phyloP scores from a whole-genome alignment of 64 coral and sea anemone species.

The Montipora sp. region DNA sequence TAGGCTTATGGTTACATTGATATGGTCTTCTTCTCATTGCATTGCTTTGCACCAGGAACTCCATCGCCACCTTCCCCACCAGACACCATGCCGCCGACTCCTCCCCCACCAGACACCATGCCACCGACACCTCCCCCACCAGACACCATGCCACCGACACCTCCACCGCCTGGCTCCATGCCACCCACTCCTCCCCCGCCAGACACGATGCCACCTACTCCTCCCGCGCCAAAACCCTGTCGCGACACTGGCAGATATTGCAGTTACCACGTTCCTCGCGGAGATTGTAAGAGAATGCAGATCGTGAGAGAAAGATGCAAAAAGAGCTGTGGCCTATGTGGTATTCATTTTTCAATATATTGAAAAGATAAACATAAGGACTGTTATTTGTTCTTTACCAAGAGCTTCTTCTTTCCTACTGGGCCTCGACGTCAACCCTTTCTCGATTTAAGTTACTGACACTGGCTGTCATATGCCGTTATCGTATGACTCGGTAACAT shows the following conservation, averaged over 20 bases:
- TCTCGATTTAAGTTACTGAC: no score
- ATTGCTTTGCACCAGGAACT: not conserved
- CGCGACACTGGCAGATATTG: slow-evolving; percentile 57
- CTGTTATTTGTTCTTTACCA: no score
- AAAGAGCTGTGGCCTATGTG: slow-evolving; percentile 73
- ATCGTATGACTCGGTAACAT: no score
- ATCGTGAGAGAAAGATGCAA: slow-evolving; percentile 60
- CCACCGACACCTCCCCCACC: not conserved
- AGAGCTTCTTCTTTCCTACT: no score
- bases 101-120: no score
- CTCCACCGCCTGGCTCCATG: not conserved
- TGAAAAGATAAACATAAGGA: no score
- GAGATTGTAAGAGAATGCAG: slow-evolving; percentile 60
- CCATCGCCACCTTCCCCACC: not conserved
- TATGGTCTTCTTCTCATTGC: not conserved
- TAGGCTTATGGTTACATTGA: no score
- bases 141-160: not conserved
- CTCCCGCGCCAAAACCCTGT: not conserved
- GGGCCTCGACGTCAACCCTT: no score
- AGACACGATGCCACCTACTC: not conserved
- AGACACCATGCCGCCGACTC: no score
- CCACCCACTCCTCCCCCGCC: not conserved
- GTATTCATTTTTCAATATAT: not conserved
- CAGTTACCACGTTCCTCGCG: slow-evolving; percentile 52
- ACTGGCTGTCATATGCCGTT: no score